These are phyloP conservation scores for Brachyhypopomus gauderio DNA, from an alignment of 2,113 vertebrate species.

Conservation along the genomic window DNA sequence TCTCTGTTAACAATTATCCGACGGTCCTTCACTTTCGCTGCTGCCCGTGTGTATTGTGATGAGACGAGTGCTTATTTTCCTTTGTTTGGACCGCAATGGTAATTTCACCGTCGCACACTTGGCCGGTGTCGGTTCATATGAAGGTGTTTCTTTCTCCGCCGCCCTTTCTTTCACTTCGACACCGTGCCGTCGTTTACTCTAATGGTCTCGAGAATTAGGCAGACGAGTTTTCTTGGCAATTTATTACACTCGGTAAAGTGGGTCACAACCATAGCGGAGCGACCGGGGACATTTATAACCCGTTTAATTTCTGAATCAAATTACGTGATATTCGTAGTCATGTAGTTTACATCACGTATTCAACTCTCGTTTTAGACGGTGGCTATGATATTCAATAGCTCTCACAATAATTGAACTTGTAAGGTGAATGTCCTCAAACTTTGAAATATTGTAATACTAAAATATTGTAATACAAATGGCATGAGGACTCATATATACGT, in stretches of 20 bases:
- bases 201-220: neutral
- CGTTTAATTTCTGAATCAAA: neutral
- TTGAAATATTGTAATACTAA: neutral
- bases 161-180: neutral
- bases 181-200: neutral
- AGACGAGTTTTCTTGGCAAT: neutral
- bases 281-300: neutral
- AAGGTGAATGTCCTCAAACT: neutral
- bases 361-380: neutral
- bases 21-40: slow-evolving; percentile 38
- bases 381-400: neutral
- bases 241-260: neutral
- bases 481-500: neutral
- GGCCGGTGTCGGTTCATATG: slow-evolving; percentile 8
- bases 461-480: neutral
- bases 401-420: neutral
- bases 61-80: slow-evolving; percentile 48
- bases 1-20: slow-evolving; percentile 4
- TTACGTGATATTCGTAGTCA: neutral
- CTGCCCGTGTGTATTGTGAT: slow-evolving; percentile 43
- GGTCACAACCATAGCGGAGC: neutral
- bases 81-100: slow-evolving; percentile 52
- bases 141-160: neutral
- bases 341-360: neutral
- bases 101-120: slow-evolving; percentile 29